phyloP scores from a whole-genome alignment of 2,888 invertebrate species.

The Glaucopsyche alexis region DNA sequence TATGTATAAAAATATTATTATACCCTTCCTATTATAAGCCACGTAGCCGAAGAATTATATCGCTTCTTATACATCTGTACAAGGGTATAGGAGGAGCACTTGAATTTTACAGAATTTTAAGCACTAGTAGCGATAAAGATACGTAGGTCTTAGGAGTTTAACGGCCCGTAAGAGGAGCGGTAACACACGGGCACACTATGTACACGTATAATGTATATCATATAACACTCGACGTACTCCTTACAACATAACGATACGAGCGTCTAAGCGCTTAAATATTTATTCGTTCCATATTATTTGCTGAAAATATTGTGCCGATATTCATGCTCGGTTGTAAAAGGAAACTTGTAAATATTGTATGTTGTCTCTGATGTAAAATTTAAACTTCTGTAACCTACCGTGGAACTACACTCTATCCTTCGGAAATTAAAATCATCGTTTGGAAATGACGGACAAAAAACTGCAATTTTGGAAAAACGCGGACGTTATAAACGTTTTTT shows the following conservation, averaged over 20 bases:
- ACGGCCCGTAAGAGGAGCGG: constrained; percentile 36
- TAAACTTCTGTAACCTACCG: too few species aligned
- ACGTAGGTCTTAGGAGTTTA: constrained; percentile 36
- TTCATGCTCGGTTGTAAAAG: background rate
- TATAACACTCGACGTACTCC: background rate
- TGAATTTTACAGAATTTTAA: constrained; percentile 28
- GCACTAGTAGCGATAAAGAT: constrained; percentile 33
- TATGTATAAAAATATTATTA: too few species aligned
- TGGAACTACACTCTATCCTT: too few species aligned
- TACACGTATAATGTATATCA: background rate
- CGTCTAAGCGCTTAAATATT: constrained; percentile 13
- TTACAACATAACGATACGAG: background rate
- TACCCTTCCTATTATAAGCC: too few species aligned
- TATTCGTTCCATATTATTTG: constrained; percentile 19
- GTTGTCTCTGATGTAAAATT: background rate
- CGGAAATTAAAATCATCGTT: too few species aligned
- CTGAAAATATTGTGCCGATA: constrained; percentile 1
- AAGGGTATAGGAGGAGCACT: constrained; percentile 6
- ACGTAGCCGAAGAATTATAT: background rate
- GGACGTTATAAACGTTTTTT: too few species aligned
- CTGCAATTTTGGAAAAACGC: too few species aligned
- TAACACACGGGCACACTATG: constrained; percentile 29
- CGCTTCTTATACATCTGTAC: background rate
- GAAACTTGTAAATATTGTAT: background rate
- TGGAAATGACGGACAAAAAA: too few species aligned